These are phyloP conservation scores for Chironomus tentans DNA, from an alignment of 2,888 invertebrate genomes.

Conservation along the genomic window DNA sequence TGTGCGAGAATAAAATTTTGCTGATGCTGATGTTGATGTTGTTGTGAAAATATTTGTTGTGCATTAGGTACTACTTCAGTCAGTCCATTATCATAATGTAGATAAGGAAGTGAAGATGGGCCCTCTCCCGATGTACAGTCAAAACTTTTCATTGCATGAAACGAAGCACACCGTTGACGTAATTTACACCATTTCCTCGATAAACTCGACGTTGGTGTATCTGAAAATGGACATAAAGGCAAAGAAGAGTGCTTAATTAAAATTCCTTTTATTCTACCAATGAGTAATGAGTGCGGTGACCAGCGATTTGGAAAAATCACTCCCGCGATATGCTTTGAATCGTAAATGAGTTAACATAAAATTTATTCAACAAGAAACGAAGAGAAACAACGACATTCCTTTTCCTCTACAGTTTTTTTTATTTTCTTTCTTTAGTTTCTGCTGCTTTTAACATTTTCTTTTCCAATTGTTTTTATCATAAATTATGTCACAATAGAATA, in stretches of 20 bases:
- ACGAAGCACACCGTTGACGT: constrained; percentile 56
- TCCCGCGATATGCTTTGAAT: not conserved
- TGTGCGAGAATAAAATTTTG: constrained; percentile 27
- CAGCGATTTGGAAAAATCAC: constrained; percentile 6
- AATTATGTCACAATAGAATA: too few species aligned
- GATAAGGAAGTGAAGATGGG: constrained; percentile 46
- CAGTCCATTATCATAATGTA: constrained; percentile 9
- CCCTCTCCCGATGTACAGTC: constrained; percentile 42
- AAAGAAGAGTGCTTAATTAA: not conserved
- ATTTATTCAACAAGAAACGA: not conserved
- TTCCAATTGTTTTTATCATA: not conserved
- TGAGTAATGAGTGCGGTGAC: not conserved
- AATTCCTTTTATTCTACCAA: not conserved
- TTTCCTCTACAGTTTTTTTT: not conserved
- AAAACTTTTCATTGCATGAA: constrained; percentile 45
- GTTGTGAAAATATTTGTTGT: not conserved
- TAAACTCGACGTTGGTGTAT: constrained; percentile 36
- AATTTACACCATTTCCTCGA: constrained; percentile 67
- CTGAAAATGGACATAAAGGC: not conserved
- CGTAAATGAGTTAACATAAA: not conserved
- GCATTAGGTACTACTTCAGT: constrained; percentile 36
- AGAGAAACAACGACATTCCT: not conserved
- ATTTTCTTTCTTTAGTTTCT: not conserved
- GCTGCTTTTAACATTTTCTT: not conserved
- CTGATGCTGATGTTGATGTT: not conserved